phyloP scores from a whole-genome alignment of 2,113 vertebrate species.

The Actenoides lindsayi region DNA sequence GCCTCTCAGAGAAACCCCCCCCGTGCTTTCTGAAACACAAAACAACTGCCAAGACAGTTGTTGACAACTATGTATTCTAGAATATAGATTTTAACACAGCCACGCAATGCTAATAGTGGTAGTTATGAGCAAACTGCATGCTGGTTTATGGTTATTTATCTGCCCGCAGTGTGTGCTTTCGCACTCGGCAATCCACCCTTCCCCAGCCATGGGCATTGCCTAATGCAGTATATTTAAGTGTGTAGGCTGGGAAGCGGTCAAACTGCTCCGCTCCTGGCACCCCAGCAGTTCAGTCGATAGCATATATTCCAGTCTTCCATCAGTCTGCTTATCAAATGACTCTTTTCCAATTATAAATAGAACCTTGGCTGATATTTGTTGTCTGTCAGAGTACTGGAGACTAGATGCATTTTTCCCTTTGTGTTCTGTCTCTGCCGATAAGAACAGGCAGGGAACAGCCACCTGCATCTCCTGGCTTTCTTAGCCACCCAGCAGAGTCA shows the following conservation, averaged over 20 bases:
- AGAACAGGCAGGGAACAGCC: no score
- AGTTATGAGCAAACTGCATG: neutral
- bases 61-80: neutral
- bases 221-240: neutral
- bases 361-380: neutral
- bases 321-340: neutral
- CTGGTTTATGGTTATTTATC: constrained; percentile 48
- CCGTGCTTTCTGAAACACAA: neutral
- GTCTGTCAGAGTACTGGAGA: neutral
- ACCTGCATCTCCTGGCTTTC: neutral
- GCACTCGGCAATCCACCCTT: neutral
- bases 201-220: neutral
- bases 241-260: neutral
- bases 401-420: neutral
- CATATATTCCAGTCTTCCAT: neutral
- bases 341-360: neutral
- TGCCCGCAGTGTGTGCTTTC: constrained; percentile 43
- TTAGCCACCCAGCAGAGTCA: neutral
- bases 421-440: neutral
- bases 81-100: constrained; percentile 26
- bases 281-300: neutral
- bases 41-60: neutral
- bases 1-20: neutral
- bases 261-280: neutral
- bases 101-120: neutral